Evolutionary conservation across 1,140 invertebrate genomes (phyloP).

Genomic region (Parasteatoda tepidariorum): DNA sequence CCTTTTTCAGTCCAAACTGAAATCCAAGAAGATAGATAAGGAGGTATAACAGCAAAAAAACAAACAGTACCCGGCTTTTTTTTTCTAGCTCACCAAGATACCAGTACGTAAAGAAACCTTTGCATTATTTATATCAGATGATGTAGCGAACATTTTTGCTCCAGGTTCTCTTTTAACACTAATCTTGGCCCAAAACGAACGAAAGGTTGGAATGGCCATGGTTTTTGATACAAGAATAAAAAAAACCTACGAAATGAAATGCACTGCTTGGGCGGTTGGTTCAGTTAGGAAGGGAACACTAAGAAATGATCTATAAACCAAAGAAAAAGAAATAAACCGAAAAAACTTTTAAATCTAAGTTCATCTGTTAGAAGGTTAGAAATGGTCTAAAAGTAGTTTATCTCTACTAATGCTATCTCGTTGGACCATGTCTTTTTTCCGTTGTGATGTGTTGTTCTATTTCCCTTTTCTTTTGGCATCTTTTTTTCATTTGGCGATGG

Average conservation of each 20-base stretch:
- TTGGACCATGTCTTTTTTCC: not conserved
- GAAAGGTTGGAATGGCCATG: not conserved
- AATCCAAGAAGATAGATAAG: not conserved
- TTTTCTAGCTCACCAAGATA: too few species aligned
- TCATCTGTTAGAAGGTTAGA: not conserved
- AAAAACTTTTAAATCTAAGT: not conserved
- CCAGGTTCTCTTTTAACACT: not conserved
- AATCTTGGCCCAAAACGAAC: not conserved
- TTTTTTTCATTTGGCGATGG: not conserved
- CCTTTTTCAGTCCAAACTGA: not conserved
- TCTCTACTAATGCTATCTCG: not conserved
- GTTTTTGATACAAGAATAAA: not conserved
- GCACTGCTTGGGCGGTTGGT: not conserved
- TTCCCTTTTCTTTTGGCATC: not conserved
- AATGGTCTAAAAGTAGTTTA: not conserved
- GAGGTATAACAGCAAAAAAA: too few species aligned
- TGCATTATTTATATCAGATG: not conserved
- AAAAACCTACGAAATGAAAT: not conserved
- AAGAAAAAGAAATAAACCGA: not conserved
- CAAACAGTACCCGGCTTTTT: too few species aligned
- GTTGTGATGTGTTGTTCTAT: not conserved
- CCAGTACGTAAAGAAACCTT: too few species aligned
- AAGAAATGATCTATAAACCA: not conserved
- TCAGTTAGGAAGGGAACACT: not conserved
- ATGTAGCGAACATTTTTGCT: not conserved